Evolutionary conservation across 1,140 invertebrate species (phyloP), one percentile per base, ranked within the genome.

Genomic region (Brachionus rotundiformis): DNA sequence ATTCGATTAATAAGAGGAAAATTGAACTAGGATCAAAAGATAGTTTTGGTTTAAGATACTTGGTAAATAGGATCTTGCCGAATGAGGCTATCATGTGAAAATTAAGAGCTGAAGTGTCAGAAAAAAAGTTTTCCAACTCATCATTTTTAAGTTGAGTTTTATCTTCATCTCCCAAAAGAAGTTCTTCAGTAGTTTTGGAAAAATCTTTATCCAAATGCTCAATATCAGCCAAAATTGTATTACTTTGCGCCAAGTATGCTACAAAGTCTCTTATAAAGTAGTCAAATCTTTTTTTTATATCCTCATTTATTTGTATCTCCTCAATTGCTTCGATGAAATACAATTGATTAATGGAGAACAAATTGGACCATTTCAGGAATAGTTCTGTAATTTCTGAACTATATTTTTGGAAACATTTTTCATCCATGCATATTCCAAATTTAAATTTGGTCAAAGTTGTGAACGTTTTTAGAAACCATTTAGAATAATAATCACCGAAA

Each of bases 261-360:
- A 59, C 25, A 79, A 79, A 54, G 5, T 79, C 47, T 23, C 19
- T 59, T 29, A 79, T 59, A 61, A 79, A 79, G 25, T 29, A 33
- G 7, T 79, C 47, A 79, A 23, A 79, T 63, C 29, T 54, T 29
- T 16, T 23, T 39, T 41, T 79, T 19, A 79, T 54, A 13, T 79
- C 47, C 10, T 59, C 47, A 41, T 79, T 79, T 19, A 79, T 8
- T 29, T 79, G 29, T 5, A 79, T 19, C 23, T 59, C 31, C 16
- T 79, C 76, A 13, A 79, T 79, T 19, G 76, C 33, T 41, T 79
- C 76, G 10, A 61, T 11, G 31, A 59, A 79, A 79, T 79, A 79
- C 5, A 79, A 23, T 8, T 59, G 76, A 16, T 79, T 5, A 31
- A 13, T 59, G 11, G 25, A 59, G 23, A 59, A 79, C 10, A 36